Percentiles rank a stretch among this genome's conserved stretches.
These are phyloP conservation scores for Acropternis orthonyx DNA, from an alignment of 2,797 vertebrate species.

Conservation along the genomic window DNA sequence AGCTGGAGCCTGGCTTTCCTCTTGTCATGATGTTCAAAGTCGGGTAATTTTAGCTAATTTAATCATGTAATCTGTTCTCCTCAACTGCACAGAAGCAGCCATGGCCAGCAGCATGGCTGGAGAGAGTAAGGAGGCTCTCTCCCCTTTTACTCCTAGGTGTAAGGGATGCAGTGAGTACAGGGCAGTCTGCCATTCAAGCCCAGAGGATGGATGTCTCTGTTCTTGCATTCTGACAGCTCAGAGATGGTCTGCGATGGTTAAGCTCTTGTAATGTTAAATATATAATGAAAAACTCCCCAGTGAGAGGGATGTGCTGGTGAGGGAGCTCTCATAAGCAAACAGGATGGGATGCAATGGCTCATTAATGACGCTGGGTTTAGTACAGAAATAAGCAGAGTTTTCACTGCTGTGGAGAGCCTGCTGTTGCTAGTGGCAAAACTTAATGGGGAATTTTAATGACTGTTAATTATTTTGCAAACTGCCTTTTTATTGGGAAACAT, in stretches of 20 bases:
- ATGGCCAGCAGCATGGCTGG: not conserved
- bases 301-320: not conserved
- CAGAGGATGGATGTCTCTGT: not conserved
- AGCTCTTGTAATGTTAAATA: not conserved
- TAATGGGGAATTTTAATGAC: slow-evolving; percentile 23
- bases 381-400: not conserved
- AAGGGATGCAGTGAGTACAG: not conserved
- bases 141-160: not conserved
- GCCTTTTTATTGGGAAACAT: not conserved
- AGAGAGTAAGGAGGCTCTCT: not conserved
- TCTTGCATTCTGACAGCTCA: not conserved
- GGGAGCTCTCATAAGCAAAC: not conserved
- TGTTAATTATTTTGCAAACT: slow-evolving; percentile 23
- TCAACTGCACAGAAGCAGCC: not conserved
- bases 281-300: not conserved
- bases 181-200: not conserved
- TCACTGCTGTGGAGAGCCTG: not conserved
- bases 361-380: not conserved
- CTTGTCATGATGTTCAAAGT: not conserved
- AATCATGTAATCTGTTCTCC: not conserved
- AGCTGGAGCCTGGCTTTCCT: not conserved
- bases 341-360: slow-evolving; percentile 4
- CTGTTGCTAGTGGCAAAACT: not conserved
- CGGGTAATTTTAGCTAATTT: not conserved
- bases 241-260: not conserved